phyloP scores from a whole-genome alignment of 30 jellyfish, hydroid and myxozoan genomes.

The Sanderia malayensis region DNA sequence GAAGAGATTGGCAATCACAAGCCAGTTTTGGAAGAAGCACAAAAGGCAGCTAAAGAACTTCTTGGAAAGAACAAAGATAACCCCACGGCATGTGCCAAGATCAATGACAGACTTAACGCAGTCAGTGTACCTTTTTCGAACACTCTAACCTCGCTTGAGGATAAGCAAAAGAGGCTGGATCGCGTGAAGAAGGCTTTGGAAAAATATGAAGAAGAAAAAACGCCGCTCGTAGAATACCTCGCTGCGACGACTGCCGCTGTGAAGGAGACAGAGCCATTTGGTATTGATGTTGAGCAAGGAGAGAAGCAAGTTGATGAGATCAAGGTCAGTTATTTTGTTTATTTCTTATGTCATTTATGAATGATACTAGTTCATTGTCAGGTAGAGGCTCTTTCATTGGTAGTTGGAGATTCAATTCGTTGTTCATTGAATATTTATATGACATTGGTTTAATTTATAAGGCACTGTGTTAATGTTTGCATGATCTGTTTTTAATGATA shows the following conservation, averaged over 20 bases:
- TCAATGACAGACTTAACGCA: slow-evolving; percentile 61
- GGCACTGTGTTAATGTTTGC: too few species aligned
- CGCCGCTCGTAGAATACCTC: slow-evolving; percentile 80
- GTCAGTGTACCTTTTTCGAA: slow-evolving; percentile 74
- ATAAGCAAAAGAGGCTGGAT: slow-evolving; percentile 66
- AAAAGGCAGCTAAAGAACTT: slow-evolving; percentile 73
- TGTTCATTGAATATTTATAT: too few species aligned
- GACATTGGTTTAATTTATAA: too few species aligned
- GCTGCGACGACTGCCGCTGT: slow-evolving; percentile 57
- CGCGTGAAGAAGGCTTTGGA: slow-evolving; percentile 69
- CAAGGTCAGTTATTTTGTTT: slow-evolving; percentile 81
- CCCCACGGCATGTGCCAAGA: slow-evolving; percentile 73
- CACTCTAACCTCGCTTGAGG: slow-evolving; percentile 58
- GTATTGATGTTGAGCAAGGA: slow-evolving; percentile 69
- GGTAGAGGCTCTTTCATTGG: too few species aligned
- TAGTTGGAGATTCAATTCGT: too few species aligned
- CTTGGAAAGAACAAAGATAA: slow-evolving; percentile 67
- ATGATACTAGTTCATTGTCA: too few species aligned
- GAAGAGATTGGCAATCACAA: slow-evolving; percentile 55
- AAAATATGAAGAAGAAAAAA: slow-evolving; percentile 69
- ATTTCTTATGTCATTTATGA: too few species aligned
- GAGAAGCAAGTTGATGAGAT: slow-evolving; percentile 61
- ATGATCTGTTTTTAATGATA: too few species aligned
- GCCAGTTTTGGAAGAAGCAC: slow-evolving; percentile 82
- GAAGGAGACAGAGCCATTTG: slow-evolving; percentile 75